Conservation (phyloP, 2,113 vertebrate genomes). For the Anseranas semipalmata region DNA sequence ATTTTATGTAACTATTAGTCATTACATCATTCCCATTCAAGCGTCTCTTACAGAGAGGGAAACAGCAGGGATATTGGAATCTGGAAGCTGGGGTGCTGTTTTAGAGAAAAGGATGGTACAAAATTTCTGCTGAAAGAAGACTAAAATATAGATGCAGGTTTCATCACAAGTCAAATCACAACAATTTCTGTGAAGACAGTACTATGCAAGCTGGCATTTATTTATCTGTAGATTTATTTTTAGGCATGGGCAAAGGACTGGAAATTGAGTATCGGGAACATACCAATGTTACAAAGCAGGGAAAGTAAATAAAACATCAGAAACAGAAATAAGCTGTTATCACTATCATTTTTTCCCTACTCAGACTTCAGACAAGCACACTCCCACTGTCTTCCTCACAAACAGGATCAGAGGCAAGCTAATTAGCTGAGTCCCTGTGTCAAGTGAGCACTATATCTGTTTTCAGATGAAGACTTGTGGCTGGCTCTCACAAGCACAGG, state of each 20-base stretch:
- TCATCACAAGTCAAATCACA: background rate
- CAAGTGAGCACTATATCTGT: rapidly evolving
- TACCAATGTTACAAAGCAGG: background rate
- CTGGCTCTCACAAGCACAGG: background rate
- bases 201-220: background rate
- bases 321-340: background rate
- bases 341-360: background rate
- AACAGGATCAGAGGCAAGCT: background rate
- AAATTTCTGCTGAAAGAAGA: background rate
- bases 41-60: background rate
- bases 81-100: background rate
- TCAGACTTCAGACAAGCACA: background rate
- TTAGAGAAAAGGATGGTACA: background rate
- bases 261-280: background rate
- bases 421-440: background rate
- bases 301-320: background rate
- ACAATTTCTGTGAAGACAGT: background rate
- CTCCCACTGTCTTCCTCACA: background rate
- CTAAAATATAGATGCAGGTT: background rate
- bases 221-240: background rate
- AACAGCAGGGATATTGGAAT: background rate
- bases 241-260: rapidly evolving
- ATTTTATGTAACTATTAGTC: background rate
- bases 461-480: background rate
- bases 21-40: background rate